Conservation (phyloP, 2,888 invertebrate species). For the Lutraria lutraria region DNA sequence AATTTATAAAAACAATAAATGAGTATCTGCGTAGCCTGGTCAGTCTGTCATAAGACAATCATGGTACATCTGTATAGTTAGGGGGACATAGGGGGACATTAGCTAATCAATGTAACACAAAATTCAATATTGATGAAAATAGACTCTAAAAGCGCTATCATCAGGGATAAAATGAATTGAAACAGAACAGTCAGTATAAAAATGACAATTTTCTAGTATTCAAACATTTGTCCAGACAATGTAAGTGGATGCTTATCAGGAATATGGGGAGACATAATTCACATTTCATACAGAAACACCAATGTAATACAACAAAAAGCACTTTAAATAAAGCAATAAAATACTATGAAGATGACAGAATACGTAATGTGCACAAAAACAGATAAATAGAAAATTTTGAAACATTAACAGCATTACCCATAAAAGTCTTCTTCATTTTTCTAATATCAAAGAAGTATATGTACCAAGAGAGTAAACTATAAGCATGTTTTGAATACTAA, state of each 20-base stretch:
- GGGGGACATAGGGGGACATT: neutral
- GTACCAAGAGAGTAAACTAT: neutral
- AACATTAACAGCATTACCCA: neutral
- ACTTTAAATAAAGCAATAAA: slow-evolving; percentile 17
- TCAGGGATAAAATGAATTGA: neutral
- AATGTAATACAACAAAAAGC: slow-evolving; percentile 22
- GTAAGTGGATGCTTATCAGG: neutral
- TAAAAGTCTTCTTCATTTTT: neutral
- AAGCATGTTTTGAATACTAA: neutral
- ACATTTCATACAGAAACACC: slow-evolving; percentile 10
- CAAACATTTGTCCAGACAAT: slow-evolving; percentile 15
- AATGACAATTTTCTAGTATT: neutral
- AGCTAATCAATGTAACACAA: neutral
- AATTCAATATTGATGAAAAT: neutral
- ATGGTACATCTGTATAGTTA: neutral
- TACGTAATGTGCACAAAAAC: neutral
- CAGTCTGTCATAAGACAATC: neutral
- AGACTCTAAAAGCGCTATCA: neutral
- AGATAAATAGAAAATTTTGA: slow-evolving; percentile 12
- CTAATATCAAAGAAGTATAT: neutral
- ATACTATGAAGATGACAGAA: slow-evolving; percentile 15
- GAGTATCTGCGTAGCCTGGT: neutral
- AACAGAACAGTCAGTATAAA: neutral
- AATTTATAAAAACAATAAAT: slow-evolving; percentile 11
- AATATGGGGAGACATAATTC: neutral